phyloP scores from a whole-genome alignment of 1,140 invertebrate genomes.

The Leguminivora glycinivorella region DNA sequence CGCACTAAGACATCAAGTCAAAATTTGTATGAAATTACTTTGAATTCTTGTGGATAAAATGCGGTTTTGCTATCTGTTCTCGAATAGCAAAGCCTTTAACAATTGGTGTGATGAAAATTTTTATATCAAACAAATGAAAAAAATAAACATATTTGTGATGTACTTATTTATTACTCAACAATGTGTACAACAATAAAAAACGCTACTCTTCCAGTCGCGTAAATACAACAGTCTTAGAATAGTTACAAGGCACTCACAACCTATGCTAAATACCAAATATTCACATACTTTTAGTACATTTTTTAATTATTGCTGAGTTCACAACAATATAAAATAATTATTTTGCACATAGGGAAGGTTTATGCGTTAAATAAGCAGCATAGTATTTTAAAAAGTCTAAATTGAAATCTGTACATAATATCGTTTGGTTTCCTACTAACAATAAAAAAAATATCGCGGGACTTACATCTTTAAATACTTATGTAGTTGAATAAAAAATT shows the following conservation, averaged over 20 bases:
- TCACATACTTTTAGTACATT: background rate
- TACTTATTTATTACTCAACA: constrained; percentile 51
- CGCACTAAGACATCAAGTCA: too few relatives aligned
- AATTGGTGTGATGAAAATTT: too few relatives aligned
- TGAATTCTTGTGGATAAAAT: too few relatives aligned
- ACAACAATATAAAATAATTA: background rate
- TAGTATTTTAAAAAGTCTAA: background rate
- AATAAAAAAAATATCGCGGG: background rate
- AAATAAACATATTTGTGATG: background rate
- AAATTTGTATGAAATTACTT: too few relatives aligned
- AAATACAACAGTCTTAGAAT: constrained; percentile 52
- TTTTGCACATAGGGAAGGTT: background rate
- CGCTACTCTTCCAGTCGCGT: background rate
- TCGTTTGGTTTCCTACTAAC: background rate
- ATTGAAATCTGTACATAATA: constrained; percentile 1
- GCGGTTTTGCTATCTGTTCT: too few relatives aligned
- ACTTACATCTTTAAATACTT: too few relatives aligned
- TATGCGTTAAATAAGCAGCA: too few relatives aligned
- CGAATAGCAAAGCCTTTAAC: too few relatives aligned
- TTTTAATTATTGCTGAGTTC: background rate
- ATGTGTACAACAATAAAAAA: constrained; percentile 41
- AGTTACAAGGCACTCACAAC: constrained; percentile 42
- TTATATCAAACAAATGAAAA: background rate
- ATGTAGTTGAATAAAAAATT: background rate
- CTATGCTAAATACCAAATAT: constrained; percentile 36